Base-by-base conservation (phyloP, 1,140 invertebrate species). In the Bacillus rossius region DNA sequence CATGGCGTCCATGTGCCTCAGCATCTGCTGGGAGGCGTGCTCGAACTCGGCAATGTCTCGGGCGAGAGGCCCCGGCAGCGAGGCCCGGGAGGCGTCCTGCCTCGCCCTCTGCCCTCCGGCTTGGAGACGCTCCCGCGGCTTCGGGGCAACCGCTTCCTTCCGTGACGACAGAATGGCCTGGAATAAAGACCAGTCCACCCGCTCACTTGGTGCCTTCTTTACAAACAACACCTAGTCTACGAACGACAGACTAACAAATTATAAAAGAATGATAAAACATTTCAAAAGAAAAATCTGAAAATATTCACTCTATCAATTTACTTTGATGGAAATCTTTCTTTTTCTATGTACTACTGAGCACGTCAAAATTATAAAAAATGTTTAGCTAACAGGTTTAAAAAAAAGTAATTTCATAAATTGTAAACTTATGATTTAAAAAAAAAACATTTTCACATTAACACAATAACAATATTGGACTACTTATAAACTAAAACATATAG, bases 1-100 rank as follows among this genome's bases (percentile, higher is more conserved):
- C 76, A 87, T 84, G 26, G 83, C 73, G 62, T 86, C 83, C 77
- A 88, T 79, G 62, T 84, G 78, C 8, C 80, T 75, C 55, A 84
- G 74, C 82, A 87, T 86, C 60, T 80, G 76, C 56, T 78, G 75
- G 23, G 82, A 82, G 57, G 75, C 74, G 23, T 77, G 76, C 67
- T 82, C 81, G 60, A 67, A 69, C 51, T 67, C 64, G 41, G 62
- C 60, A 22, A 68, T 64, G 43, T 69, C 68, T 40, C 55, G 52
- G 42, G 64, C 63, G 13, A 67, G 48, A 8, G 61, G 54, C 17
- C 26, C 14, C 29, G 45, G 5, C 8, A 54, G 0, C n/a, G 41
- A 25, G 8, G 22, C 52, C 14, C 25, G 16, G 19, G 23, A 40
- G 10, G n/a, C 20, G 14, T 37, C 29, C 22, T 19, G 41, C 22